Conservation (phyloP, 2,888 invertebrate species). For the Teleogryllus oceanicus region DNA sequence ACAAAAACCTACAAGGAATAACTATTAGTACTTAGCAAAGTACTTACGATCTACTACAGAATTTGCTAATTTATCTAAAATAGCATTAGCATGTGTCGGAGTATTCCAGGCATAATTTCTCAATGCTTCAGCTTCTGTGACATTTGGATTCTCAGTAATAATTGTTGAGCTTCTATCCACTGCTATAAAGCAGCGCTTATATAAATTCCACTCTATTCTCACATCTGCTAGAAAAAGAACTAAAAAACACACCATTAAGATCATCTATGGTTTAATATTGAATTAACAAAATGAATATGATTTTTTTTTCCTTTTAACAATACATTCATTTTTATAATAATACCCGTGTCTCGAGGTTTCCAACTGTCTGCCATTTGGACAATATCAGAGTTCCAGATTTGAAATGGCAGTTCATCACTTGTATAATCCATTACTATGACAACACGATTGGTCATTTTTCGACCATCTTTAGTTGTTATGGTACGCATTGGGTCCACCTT, state of each 20-base stretch:
- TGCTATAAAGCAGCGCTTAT: constrained; percentile 46
- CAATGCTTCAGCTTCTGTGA: constrained; percentile 58
- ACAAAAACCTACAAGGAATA: no score
- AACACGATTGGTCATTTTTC: constrained; percentile 59
- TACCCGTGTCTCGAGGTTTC: constrained; percentile 60
- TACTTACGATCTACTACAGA: constrained; percentile 40
- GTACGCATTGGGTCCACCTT: constrained; percentile 59
- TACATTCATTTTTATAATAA: not conserved
- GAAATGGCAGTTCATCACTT: constrained; percentile 56
- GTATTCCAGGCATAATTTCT: constrained; percentile 51
- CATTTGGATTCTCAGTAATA: constrained; percentile 70
- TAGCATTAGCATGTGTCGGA: constrained; percentile 43
- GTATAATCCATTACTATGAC: constrained; percentile 65
- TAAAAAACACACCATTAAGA: constrained; percentile 27
- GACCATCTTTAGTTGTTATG: constrained; percentile 60
- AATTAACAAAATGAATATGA: not conserved
- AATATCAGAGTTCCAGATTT: constrained; percentile 69
- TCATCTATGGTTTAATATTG: not conserved
- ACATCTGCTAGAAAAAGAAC: constrained; percentile 70
- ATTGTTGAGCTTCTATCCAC: constrained; percentile 56
- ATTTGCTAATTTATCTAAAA: constrained; percentile 40
- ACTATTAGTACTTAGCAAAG: not conserved
- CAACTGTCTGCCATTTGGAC: constrained; percentile 65
- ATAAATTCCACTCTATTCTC: constrained; percentile 52
- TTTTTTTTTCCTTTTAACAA: no score